Conservation (phyloP, 2,113 vertebrate genomes). For the Rhea americana region DNA sequence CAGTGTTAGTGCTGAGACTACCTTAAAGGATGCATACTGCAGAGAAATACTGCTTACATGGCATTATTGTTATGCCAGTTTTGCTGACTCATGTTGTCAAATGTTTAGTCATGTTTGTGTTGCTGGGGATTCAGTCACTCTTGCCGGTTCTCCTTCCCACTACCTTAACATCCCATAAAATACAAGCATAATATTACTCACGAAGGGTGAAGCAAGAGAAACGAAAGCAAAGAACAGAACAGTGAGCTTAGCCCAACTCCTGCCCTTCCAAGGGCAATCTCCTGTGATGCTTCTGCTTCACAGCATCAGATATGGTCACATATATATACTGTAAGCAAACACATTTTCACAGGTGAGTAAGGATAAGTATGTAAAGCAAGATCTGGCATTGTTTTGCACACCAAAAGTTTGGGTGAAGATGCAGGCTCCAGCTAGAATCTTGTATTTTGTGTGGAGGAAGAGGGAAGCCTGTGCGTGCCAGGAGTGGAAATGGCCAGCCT, state of each 20-base stretch:
- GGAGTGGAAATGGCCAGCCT: not conserved
- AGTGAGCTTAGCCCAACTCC: not conserved
- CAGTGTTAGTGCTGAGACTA: not conserved
- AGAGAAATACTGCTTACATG: not conserved
- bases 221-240: not conserved
- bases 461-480: not conserved
- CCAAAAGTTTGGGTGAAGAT: not conserved
- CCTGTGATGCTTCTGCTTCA: not conserved
- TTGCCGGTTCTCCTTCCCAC: not conserved
- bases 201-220: not conserved
- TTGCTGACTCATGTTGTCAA: not conserved
- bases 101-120: not conserved
- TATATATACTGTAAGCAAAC: not conserved
- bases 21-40: not conserved
- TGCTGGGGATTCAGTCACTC: not conserved
- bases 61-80: not conserved
- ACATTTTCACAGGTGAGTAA: not conserved
- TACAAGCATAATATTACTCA: not conserved
- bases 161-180: not conserved
- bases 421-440: not conserved
- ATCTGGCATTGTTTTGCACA: not conserved
- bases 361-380: not conserved
- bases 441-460: not conserved
- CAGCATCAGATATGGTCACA: not conserved
- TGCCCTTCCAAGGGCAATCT: not conserved